phyloP scores from a whole-genome alignment of 2,113 vertebrate genomes.

The Microtus ochrogaster region DNA sequence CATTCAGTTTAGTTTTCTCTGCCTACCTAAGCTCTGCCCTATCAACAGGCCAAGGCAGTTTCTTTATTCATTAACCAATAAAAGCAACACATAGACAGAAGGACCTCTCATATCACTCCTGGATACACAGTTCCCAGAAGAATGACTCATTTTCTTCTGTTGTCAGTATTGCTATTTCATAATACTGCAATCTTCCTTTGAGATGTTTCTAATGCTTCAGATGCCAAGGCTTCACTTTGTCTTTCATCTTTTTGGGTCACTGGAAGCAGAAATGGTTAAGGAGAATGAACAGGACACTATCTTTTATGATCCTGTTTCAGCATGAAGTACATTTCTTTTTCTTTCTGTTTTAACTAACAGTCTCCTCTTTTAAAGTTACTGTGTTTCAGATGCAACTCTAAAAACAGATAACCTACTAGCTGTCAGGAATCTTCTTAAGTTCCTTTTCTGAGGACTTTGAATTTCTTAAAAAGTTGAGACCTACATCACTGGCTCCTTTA shows the following conservation, averaged over 20 bases:
- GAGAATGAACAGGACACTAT: background rate
- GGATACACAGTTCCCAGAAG: background rate
- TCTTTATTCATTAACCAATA: no score
- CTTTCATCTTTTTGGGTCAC: background rate
- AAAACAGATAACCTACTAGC: background rate
- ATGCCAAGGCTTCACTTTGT: background rate
- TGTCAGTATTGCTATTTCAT: background rate
- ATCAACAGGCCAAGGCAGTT: no score
- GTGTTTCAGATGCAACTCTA: background rate
- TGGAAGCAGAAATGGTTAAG: background rate
- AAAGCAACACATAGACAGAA: no score
- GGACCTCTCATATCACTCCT: no score
- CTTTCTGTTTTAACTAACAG: background rate
- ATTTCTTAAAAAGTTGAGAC: background rate
- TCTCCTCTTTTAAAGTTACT: background rate
- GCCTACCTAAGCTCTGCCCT: no score
- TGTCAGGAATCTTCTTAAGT: background rate
- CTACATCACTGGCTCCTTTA: background rate
- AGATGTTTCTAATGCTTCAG: background rate
- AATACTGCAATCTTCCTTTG: fast-evolving
- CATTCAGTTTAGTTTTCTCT: no score
- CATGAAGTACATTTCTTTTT: background rate
- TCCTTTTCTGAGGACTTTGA: background rate
- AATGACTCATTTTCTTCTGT: fast-evolving
- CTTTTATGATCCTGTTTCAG: background rate